Base-by-base conservation (phyloP, 2,797 vertebrate species). In the Vireo griseus region DNA sequence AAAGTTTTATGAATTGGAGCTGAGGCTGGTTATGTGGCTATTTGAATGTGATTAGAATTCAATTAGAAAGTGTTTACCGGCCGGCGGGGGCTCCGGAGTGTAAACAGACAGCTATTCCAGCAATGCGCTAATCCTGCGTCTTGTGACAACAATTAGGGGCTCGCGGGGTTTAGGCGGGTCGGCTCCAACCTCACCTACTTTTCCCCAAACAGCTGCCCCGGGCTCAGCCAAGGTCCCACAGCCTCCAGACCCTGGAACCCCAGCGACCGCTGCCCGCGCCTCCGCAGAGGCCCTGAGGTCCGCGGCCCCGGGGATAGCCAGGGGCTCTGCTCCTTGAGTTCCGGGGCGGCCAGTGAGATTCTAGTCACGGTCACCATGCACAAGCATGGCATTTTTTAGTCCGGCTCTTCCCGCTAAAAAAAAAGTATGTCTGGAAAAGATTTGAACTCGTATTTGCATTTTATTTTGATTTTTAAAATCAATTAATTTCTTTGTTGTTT, bases 51-150 rank as follows among this genome's bases (percentile, higher is more conserved):
- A 99, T 99, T 99, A 99, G 98, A 99, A 99, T 99, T 99, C 99
- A 99, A 99, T 99, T 99, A 99, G 98, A 99, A 99, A 98, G 99
- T 98, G 98, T 99, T 99, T 99, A 99, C 98, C 98, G 97, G 97
- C 98, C 97, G 96, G 98, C 89, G 95, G 98, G 87, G 96, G 97
- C 98, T 98, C 98, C 96, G 96, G 97, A 97, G 98, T 98, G 98
- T 99, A 99, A 99, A 99, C 99, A 99, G 98, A 97, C 99, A 99
- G 98, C 98, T 99, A 99, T 99, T 99, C 97, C 98, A 99, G 99
- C 99, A 99, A 99, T 99, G 99, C 98, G 97, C 94, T 99, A 99
- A 99, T 99, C 99, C 99, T 97, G 97, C 98, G 98, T 99, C 99
- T 99, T 99, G 99, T 99, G 99, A 99, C 99, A 98, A 98, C 99